Base-by-base conservation (phyloP, 2,888 invertebrate species). In the Gibbula magus region DNA sequence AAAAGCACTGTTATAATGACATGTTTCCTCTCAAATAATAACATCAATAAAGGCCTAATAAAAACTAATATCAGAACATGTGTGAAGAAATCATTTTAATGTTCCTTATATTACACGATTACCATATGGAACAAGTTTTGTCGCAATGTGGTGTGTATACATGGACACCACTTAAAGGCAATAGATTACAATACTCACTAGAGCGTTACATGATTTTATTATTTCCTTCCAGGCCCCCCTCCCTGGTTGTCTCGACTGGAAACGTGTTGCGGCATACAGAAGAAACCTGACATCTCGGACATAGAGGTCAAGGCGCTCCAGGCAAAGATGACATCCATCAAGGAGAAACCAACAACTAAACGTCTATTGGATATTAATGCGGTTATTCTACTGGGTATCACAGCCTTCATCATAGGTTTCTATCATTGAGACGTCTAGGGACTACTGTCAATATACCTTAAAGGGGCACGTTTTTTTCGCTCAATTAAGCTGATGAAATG, bases 391-490 rank as follows among this genome's bases (percentile, higher is more conserved):
- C 35, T 86, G 4, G 86, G 79, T 10, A 39, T 87, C 13, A 86
- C 86, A 1, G 85, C 86, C n/a, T 87, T 87, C 70, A 81, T 88
- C 67, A 86, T 88, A 22, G 87, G 86, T 0, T 88, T 86, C 75
- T 82, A 77, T 70, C 77, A 77, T 53, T 80, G 45, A 45, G 13
- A 45, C 45, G 13, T 13, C 5, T 7, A 5, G 45, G 10, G 45
- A 8, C 35, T 35, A 35, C 35, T 5, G 35, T 35, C 35, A 8
- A 35, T n/a, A n/a, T n/a, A n/a, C n/a, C n/a, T n/a, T n/a, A n/a
- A n/a, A n/a, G n/a, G n/a, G n/a, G n/a, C n/a, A n/a, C n/a, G n/a
- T n/a, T n/a, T n/a, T n/a, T n/a, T n/a, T n/a, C n/a, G n/a, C n/a
- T n/a, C n/a, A n/a, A n/a, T n/a, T n/a, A n/a, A n/a, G n/a, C n/a